A percentile compares a stretch with the other conserved stretches of the same genome.
These are phyloP conservation scores for Decapterus maruadsi DNA, from an alignment of 2,797 vertebrate species.

Conservation along the genomic window DNA sequence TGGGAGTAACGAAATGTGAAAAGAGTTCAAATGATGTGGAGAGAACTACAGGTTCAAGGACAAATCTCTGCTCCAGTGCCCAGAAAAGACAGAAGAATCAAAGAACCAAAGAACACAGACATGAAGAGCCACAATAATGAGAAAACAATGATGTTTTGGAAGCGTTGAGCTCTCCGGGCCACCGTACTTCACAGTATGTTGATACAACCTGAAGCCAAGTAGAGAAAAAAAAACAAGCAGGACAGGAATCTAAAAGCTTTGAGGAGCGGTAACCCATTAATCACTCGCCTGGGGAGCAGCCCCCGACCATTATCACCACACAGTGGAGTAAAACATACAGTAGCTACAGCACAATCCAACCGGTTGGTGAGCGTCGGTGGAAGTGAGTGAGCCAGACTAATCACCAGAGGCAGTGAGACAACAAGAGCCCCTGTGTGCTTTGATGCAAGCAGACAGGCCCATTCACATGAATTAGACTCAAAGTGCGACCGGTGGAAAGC, in stretches of 20 bases:
- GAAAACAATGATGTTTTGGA: background rate
- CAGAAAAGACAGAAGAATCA: slow-evolving; percentile 23
- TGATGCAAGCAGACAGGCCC: slow-evolving; percentile 71
- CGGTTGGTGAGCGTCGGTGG: slow-evolving; percentile 31
- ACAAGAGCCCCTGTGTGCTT: slow-evolving; percentile 59
- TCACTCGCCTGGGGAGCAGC: background rate
- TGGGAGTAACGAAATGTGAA: slow-evolving; percentile 52
- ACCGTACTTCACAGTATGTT: background rate
- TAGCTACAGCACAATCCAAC: background rate
- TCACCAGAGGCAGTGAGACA: slow-evolving; percentile 64
- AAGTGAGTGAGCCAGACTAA: slow-evolving; percentile 60
- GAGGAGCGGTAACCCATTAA: background rate
- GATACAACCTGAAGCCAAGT: background rate
- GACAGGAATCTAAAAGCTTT: background rate
- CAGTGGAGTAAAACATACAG: slow-evolving; percentile 3
- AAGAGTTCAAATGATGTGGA: slow-evolving; percentile 48
- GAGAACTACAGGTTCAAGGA: slow-evolving; percentile 60
- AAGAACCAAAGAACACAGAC: slow-evolving; percentile 19
- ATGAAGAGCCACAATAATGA: slow-evolving; percentile 26
- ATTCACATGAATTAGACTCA: slow-evolving; percentile 68
- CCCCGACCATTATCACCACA: background rate
- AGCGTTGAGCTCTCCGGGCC: background rate
- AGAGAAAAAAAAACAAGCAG: too few species aligned
- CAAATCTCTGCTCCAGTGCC: slow-evolving; percentile 16
- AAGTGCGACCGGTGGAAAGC: slow-evolving; percentile 42